phyloP scores from a whole-genome alignment of 2,888 invertebrate species.

The Acrobasis suavella region DNA sequence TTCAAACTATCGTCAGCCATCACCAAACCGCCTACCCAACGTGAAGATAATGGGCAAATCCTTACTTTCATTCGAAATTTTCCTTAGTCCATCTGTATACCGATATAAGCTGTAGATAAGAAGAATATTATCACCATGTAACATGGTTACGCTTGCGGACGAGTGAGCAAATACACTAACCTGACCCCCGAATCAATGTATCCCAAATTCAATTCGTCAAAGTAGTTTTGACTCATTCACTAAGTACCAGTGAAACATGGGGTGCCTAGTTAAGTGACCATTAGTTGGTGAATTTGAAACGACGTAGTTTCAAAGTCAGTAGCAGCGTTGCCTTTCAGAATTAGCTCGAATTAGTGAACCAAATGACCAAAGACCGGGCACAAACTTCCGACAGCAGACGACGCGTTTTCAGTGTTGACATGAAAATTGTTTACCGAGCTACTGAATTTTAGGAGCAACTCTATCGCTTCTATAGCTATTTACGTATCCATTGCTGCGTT shows the following conservation, averaged over 20 bases:
- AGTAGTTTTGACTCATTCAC: neutral
- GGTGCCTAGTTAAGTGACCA: constrained; percentile 4
- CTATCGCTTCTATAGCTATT: neutral
- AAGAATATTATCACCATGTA: no score
- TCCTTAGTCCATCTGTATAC: no score
- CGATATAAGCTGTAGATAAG: no score
- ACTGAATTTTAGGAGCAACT: neutral
- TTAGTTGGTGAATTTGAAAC: constrained; percentile 18
- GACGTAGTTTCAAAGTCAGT: constrained; percentile 21
- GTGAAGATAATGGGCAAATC: no score
- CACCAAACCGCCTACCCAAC: no score
- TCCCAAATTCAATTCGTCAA: neutral
- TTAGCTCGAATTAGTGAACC: constrained; percentile 60
- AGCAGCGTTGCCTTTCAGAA: constrained; percentile 45
- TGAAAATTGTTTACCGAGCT: constrained; percentile 28
- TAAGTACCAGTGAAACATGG: neutral
- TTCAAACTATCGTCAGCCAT: no score
- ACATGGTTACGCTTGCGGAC: no score
- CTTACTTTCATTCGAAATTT: no score
- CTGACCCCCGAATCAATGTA: neutral
- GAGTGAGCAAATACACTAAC: no score
- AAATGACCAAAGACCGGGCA: constrained; percentile 52
- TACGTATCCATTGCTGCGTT: constrained; percentile 34
- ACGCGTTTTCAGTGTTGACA: constrained; percentile 61
- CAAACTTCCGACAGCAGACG: constrained; percentile 45